These are phyloP conservation scores for Keiferia lycopersicella DNA, from an alignment of 2,888 invertebrate species.

Conservation along the genomic window DNA sequence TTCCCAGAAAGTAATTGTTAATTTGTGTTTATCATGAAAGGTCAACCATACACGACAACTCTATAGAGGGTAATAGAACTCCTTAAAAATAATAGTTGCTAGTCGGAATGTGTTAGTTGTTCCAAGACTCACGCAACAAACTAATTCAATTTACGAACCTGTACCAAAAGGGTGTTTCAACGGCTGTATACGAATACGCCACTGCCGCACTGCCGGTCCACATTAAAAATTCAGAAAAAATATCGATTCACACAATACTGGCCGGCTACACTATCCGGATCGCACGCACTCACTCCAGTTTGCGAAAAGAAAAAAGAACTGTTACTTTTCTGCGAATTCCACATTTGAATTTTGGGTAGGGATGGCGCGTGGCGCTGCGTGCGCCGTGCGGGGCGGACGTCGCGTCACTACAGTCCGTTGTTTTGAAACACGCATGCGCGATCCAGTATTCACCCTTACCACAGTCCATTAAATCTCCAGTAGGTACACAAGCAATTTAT, in stretches of 20 bases:
- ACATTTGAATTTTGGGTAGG: slow-evolving; percentile 50
- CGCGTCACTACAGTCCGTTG: slow-evolving; percentile 56
- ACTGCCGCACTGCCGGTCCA: slow-evolving; percentile 42
- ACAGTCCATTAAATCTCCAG: slow-evolving; percentile 3
- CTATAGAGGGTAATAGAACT: slow-evolving; percentile 23
- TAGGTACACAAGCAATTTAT: too few species aligned
- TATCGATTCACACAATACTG: slow-evolving; percentile 32
- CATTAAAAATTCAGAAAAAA: slow-evolving; percentile 56
- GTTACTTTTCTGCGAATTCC: slow-evolving; percentile 62
- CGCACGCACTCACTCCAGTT: slow-evolving; percentile 9
- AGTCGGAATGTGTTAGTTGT: background rate
- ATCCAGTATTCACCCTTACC: slow-evolving; percentile 35
- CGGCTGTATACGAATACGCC: slow-evolving; percentile 31
- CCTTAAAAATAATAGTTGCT: slow-evolving; percentile 10
- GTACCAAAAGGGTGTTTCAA: slow-evolving; percentile 42
- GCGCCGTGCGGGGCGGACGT: slow-evolving; percentile 49
- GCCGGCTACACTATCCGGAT: slow-evolving; percentile 12
- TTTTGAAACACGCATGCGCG: slow-evolving; percentile 62
- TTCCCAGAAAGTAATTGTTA: slow-evolving; percentile 5
- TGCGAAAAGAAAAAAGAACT: slow-evolving; percentile 20
- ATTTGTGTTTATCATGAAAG: slow-evolving; percentile 22
- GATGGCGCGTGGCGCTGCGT: slow-evolving; percentile 52
- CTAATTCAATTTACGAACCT: slow-evolving; percentile 70
- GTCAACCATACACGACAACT: slow-evolving; percentile 23
- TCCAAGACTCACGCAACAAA: slow-evolving; percentile 57